These are phyloP conservation scores for Apis cerana DNA, from an alignment of 1,140 invertebrate genomes.

Conservation along the genomic window DNA sequence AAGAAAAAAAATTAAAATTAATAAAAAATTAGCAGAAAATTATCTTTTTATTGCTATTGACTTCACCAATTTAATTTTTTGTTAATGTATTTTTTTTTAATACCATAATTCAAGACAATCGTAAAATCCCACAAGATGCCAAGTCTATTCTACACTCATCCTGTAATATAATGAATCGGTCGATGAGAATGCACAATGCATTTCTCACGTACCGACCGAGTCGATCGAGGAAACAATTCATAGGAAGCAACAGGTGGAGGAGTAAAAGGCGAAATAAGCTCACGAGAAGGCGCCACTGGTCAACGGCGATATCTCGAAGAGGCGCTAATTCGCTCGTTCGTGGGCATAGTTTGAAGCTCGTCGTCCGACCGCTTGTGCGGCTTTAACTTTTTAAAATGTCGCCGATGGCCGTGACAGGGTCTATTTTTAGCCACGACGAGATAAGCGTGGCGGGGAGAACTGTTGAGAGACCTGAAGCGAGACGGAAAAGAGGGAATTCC, in stretches of 20 bases:
- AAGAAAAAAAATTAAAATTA: too few relatives aligned
- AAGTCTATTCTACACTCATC: too few relatives aligned
- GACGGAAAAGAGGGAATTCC: slow-evolving; percentile 22
- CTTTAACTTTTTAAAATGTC: slow-evolving; percentile 80
- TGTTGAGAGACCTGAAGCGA: slow-evolving; percentile 26
- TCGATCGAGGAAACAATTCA: not conserved
- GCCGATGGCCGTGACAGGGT: slow-evolving; percentile 79
- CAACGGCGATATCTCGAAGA: slow-evolving; percentile 39
- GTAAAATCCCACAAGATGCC: too few relatives aligned
- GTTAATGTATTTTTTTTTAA: too few relatives aligned
- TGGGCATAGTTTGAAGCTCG: slow-evolving; percentile 49
- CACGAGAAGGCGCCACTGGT: slow-evolving; percentile 68
- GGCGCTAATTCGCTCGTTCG: slow-evolving; percentile 63
- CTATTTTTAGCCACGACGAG: slow-evolving; percentile 79
- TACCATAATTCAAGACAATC: too few relatives aligned
- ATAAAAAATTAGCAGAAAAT: too few relatives aligned
- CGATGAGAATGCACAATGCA: not conserved
- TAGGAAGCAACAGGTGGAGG: slow-evolving; percentile 47
- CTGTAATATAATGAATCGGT: not conserved
- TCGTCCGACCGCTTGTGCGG: slow-evolving; percentile 51
- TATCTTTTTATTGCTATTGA: too few relatives aligned
- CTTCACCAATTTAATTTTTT: too few relatives aligned
- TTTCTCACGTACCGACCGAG: slow-evolving; percentile 46
- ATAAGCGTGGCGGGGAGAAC: slow-evolving; percentile 72
- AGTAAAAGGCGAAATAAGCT: not conserved